Base-by-base conservation (phyloP, 23 tunicate species). In the Clavelina lepadiformis region DNA sequence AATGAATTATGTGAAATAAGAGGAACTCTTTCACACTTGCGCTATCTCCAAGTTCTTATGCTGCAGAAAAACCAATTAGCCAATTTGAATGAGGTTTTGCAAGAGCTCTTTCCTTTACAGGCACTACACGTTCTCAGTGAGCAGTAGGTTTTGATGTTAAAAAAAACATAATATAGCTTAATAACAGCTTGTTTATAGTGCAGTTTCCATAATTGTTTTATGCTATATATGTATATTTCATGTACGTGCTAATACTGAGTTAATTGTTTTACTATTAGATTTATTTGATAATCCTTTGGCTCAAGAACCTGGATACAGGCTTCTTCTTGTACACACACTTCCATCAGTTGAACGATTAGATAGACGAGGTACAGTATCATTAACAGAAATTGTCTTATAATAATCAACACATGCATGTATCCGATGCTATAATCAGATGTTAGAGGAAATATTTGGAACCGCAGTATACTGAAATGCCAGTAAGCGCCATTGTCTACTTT, bases 41-140 rank as follows among this genome's bases (percentile, higher is more conserved):
- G 68, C 1, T 71, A 75, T 59, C 61, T 86, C n/a, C 80, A 78
- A 63, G 76, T 86, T 1, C 49, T 86, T 51, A 86, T 86, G 95
- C 75, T 86, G 33, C 95, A 86, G 45, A 86, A 86, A 49, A 86
- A 86, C 58, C 95, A 86, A 59, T 80, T 86, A 44, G 79, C 67
- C 1, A 72, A 72, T 72, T 59, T 86, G 34, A 58, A 65, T 45
- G 85, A 68, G 2, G 58, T 67, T 27, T 31, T 72, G 52, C 84
- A 63, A 23, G 95, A 86, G 47, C 36, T 78, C 20, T 55, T 35
- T 25, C 67, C 85, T 8, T 65, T 86, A 15, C 73, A 49, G 23
- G 75, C 84, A 5, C 74, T 86, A 28, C 73, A 62, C 34, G 76
- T 86, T 51, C 63, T 86, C 13, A 86, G 95, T 86, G 66, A 65